Base-by-base conservation (phyloP, 2,113 vertebrate genomes). In the Scomber japonicus region DNA sequence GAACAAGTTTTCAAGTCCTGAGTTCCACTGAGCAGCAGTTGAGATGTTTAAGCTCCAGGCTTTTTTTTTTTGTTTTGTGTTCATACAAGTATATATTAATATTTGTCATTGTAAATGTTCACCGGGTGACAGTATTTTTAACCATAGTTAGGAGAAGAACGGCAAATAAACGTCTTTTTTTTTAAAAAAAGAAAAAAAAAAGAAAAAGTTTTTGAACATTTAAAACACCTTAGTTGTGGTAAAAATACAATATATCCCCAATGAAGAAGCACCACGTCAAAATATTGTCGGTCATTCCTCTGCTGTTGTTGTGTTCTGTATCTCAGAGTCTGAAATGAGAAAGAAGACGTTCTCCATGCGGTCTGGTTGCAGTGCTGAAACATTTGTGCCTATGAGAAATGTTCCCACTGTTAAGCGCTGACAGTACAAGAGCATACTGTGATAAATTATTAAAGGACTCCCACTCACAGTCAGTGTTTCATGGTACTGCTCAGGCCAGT, bases 11-110 rank as follows among this genome's bases (percentile, higher is more conserved):
- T 84, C 94, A 95, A 95, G 96, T 95, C 98, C 98, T 99, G 98
- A 99, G 98, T 97, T 95, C 96, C 95, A 95, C 95, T 95, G 96
- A 98, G 97, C 97, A 98, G 98, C 98, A 98, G 96, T 93, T 95
- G 96, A 97, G 96, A 97, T 96, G 96, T 96, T 88, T 84, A 95
- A 96, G 95, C 96, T 96, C 96, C 96, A 96, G 92, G 96, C 96
- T 96, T 96, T 40, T 93, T 80, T 91, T 21, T 21, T 21, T 21
- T n/a, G n/a, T 21, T 21, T 83, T 88, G 91, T 84, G 83, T 89
- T 83, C 78, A 65, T 84, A 92, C 67, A 86, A 88, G 90, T 89
- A 95, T 94, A 95, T 95, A 94, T 96, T 96, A 94, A 95, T 93
- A 93, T 96, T 86, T 89, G 27, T 96, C 91, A 95, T 94, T 81